Evolutionary conservation across 2,888 invertebrate genomes (phyloP), one percentile per base, ranked within the genome.

Genomic region (Chaitophorus viminalis): DNA sequence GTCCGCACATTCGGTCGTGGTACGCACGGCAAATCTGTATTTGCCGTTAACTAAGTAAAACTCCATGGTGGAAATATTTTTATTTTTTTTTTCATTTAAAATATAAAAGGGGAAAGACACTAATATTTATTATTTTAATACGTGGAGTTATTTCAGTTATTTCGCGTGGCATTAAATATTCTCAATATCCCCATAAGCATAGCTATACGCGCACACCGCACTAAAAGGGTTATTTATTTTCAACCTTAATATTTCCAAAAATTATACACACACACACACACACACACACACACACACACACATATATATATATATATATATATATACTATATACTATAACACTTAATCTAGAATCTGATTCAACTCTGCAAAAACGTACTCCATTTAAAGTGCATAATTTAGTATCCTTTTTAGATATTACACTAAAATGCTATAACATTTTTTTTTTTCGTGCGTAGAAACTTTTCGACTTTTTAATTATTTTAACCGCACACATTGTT

Each of bases 381-480:
- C 21, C 33, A 2, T 68, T 68, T 78, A 54, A 25, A 54, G 25
- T 25, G 18, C 25, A 31, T 60, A 78, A 54, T 78, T 33, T 60
- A 78, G 14, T 60, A 78, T 33, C 5, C 25, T 25, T 78, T 78
- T 78, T 46, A 31, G 52, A 52, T 29, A 31, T 21, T 17, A 17
- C 46, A 21, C 29, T 21, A 21, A 31, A 77, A 31, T 29, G 4
- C 21, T 21, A 21, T 3, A 60, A 77, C 9, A 4, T 75, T 21
- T 1, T 60, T 77, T 31, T 52, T 52, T 14, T 60, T 1, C 54
- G 6, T 11, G 25, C 77, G 77, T 46, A 54, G 60, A 78, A 78
- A 68, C 25, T 68, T 29, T 31, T 54, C 11, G 54, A 54, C 33
- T 54, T 78, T 78, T 60, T 54, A 78, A 78, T 78, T 78, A 33